These are phyloP conservation scores for Loris lydekkerianus DNA, from an alignment of 2,797 vertebrate genomes.

Conservation along the genomic window DNA sequence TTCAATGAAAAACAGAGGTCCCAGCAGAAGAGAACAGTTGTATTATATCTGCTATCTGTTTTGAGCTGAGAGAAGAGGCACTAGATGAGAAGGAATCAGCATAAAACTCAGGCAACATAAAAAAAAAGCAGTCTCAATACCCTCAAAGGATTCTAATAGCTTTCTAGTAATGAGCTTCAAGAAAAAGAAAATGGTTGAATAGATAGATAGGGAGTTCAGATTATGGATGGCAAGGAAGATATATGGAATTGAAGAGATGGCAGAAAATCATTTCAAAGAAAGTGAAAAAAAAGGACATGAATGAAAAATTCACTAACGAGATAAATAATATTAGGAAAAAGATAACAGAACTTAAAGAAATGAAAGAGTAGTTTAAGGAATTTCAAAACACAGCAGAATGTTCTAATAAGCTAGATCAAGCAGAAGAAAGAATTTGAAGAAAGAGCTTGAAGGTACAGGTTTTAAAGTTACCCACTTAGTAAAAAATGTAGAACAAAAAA, in stretches of 20 bases:
- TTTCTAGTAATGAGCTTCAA: not conserved
- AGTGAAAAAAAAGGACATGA: not conserved
- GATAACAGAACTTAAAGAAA: not conserved
- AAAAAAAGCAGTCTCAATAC: not conserved
- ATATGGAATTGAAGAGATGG: not conserved
- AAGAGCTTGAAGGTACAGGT: not conserved
- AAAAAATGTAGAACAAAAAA: not conserved
- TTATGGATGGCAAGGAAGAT: not conserved
- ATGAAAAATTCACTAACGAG: not conserved
- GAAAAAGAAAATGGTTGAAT: not conserved
- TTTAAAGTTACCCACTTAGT: not conserved
- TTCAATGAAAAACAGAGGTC: too few species aligned
- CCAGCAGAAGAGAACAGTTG: too few species aligned
- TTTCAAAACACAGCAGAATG: not conserved
- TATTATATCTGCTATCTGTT: too few species aligned
- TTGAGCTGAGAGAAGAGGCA: too few species aligned
- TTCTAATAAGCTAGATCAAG: not conserved
- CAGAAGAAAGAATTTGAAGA: not conserved
- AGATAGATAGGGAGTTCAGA: not conserved
- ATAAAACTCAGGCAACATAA: not conserved
- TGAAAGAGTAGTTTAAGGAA: not conserved
- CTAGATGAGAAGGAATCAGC: not conserved
- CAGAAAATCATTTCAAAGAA: not conserved
- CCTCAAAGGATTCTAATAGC: not conserved
- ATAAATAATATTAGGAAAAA: not conserved